These are phyloP conservation scores for Leptoteleia sp. DNA, from an alignment of 1,140 invertebrate genomes.

Conservation along the genomic window DNA sequence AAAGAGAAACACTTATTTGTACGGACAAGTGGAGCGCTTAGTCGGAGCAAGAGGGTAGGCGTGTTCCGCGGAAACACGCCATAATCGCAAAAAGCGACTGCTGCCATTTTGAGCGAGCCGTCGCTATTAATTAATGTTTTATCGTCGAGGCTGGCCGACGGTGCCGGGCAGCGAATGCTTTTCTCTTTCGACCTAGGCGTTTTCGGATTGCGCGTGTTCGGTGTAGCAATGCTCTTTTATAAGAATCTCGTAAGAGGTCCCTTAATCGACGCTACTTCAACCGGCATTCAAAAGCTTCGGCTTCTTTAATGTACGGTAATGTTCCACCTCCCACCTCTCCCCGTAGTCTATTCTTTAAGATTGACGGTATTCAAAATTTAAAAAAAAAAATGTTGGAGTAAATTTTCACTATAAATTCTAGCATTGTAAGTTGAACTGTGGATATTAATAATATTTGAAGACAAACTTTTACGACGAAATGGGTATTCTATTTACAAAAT, in stretches of 20 bases:
- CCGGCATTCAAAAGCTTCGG: neutral
- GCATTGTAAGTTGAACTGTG: no score
- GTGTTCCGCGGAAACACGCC: conserved; percentile 55
- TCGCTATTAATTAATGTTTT: conserved; percentile 70
- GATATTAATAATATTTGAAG: no score
- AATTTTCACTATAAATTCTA: no score
- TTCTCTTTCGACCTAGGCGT: conserved; percentile 25
- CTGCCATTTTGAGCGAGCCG: conserved; percentile 61
- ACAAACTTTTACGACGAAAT: no score
- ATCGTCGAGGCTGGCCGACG: conserved; percentile 55
- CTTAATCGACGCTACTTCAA: conserved; percentile 48
- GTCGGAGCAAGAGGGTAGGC: conserved; percentile 49
- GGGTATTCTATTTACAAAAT: no score
- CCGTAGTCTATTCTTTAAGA: no score
- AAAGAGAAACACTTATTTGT: conserved; percentile 28
- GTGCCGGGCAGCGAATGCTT: conserved; percentile 30
- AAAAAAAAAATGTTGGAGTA: no score
- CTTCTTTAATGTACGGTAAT: conserved; percentile 30
- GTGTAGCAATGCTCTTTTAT: conserved; percentile 20
- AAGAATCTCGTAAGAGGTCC: conserved; percentile 46
- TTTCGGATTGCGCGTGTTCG: conserved; percentile 46
- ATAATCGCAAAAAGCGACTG: conserved; percentile 60
- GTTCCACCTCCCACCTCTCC: neutral
- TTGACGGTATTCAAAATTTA: no score
- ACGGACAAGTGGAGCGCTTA: conserved; percentile 17